Percentiles rank a stretch among this genome's conserved stretches.
Conservation (phyloP, 2,888 invertebrate genomes). For the Myathropa florea region DNA sequence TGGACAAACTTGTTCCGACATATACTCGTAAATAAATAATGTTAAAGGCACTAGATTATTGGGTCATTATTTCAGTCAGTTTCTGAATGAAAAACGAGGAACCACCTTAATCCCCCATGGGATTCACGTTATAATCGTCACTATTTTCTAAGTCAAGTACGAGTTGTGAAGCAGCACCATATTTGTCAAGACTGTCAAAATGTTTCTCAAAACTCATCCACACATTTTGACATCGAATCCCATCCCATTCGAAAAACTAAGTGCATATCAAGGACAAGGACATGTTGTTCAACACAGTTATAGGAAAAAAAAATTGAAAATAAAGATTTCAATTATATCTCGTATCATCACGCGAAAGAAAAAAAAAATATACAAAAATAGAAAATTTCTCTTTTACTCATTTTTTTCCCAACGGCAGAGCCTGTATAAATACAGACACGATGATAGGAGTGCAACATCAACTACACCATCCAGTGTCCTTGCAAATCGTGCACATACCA, state of each 20-base stretch:
- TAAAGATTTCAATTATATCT: conserved; percentile 31
- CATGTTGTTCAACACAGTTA: not conserved
- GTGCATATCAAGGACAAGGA: conserved; percentile 31
- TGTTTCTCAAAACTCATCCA: not conserved
- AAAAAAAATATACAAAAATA: not conserved
- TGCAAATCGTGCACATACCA: conserved; percentile 47
- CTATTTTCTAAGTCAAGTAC: not conserved
- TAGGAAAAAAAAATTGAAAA: conserved; percentile 15
- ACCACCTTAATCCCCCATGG: not conserved
- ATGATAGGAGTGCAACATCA: conserved; percentile 12
- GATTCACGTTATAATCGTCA: not conserved
- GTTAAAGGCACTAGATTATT: too few relatives aligned
- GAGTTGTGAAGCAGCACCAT: not conserved
- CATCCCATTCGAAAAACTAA: not conserved
- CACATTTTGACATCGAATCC: not conserved
- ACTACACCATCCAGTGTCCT: conserved; percentile 40
- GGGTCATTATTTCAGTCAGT: too few relatives aligned
- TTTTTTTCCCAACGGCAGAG: conserved; percentile 11
- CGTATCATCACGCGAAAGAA: not conserved
- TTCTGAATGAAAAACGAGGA: too few relatives aligned
- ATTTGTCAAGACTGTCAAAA: not conserved
- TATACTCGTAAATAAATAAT: too few relatives aligned
- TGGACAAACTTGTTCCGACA: too few relatives aligned
- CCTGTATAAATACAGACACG: conserved; percentile 2
- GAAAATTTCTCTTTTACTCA: not conserved